Percentiles rank a stretch among this genome's conserved stretches.
Conservation (phyloP, 1,140 invertebrate genomes). For the Lordiphosa stackelbergi region DNA sequence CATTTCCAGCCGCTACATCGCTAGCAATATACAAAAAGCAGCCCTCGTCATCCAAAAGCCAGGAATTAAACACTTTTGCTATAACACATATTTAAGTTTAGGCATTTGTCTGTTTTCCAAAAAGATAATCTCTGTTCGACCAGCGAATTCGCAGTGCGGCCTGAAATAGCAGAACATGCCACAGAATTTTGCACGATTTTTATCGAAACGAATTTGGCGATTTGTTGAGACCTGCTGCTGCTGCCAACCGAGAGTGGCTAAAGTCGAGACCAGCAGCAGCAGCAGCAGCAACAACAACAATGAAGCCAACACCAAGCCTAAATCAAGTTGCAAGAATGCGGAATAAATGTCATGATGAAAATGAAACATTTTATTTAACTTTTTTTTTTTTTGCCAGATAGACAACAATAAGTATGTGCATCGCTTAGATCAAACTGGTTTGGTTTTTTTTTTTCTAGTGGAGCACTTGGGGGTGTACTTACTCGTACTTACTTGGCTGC, state of each 20-base stretch:
- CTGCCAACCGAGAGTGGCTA: background rate
- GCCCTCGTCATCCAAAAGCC: too few species aligned
- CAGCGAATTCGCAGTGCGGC: background rate
- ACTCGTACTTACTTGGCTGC: background rate
- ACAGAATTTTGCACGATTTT: conserved; percentile 47
- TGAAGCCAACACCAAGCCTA: conserved; percentile 54
- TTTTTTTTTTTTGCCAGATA: background rate
- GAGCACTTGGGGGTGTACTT: conserved; percentile 15
- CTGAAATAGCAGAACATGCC: conserved; percentile 13
- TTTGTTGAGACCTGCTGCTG: conserved; percentile 12
- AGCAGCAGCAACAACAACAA: conserved; percentile 12
- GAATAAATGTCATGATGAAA: conserved; percentile 66
- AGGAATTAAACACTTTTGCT: conserved; percentile 12
- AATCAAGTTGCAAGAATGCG: conserved; percentile 74
- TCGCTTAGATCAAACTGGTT: conserved; percentile 18
- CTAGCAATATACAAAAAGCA: too few species aligned
- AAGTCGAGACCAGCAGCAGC: conserved; percentile 11
- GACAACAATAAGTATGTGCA: conserved; percentile 12
- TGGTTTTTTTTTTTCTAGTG: conserved; percentile 4
- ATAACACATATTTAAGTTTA: background rate
- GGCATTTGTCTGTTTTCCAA: background rate
- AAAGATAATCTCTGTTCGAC: conserved; percentile 8
- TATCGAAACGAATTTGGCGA: conserved; percentile 31
- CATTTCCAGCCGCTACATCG: too few species aligned
- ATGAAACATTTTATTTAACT: conserved; percentile 13